Percentiles rank a stretch among this genome's conserved stretches.
Conservation (phyloP, 2,888 invertebrate species). For the Ariolimax columbianus region DNA sequence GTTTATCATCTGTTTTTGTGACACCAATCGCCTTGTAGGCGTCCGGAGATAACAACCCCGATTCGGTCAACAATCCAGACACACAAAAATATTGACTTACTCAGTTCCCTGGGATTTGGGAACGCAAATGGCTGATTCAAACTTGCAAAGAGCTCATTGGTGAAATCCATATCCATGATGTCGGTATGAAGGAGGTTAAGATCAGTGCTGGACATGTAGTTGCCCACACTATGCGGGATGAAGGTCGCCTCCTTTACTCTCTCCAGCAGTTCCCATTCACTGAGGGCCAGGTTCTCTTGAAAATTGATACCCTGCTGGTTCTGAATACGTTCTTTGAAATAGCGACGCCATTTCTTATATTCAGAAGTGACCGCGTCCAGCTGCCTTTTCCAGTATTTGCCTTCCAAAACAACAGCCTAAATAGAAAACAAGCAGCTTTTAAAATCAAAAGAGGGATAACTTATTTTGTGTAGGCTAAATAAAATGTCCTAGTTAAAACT, state of each 20-base stretch:
- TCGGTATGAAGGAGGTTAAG: constrained; percentile 63
- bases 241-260: constrained; percentile 60
- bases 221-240: constrained; percentile 52
- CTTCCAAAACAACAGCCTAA: constrained; percentile 97
- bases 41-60: no score
- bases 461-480: no score
- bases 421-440: neutral
- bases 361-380: constrained; percentile 97
- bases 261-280: constrained; percentile 62
- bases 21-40: no score
- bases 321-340: constrained; percentile 45
- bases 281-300: constrained; percentile 20
- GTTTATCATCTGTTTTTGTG: no score
- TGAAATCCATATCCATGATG: constrained; percentile 77
- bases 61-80: no score
- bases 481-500: no score
- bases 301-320: constrained; percentile 18
- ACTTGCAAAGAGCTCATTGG: constrained; percentile 79
- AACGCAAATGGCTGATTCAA: constrained; percentile 90
- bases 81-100: no score
- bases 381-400: constrained; percentile 99
- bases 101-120: constrained; percentile 97
- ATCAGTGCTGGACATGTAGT: constrained; percentile 66
- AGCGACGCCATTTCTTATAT: constrained; percentile 94
- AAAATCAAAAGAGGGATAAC: neutral